phyloP scores from a whole-genome alignment of 92 coral and sea anemone genomes.

The Porites evermanni region DNA sequence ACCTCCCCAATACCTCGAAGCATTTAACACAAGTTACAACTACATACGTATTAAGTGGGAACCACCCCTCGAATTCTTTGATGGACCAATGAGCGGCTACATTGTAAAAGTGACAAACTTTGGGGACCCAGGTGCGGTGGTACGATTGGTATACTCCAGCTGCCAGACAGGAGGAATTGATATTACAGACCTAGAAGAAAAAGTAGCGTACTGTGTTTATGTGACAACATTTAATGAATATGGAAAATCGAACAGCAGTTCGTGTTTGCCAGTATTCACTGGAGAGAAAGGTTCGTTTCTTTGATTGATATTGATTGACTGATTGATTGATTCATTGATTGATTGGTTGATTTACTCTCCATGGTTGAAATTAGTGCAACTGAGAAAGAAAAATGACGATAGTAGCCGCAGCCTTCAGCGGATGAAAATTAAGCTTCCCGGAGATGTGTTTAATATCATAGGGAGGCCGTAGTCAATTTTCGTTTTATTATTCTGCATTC shows the following conservation, averaged over 20 bases:
- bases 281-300: conserved; percentile 20
- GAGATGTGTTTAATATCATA: too few species aligned
- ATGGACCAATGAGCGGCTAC: conserved; percentile 1
- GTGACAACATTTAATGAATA: conserved; percentile 28
- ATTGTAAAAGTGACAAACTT: neutral
- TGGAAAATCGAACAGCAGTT: conserved; percentile 11
- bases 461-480: too few species aligned
- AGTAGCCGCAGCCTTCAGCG: too few species aligned
- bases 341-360: too few species aligned
- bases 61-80: neutral
- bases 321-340: too few species aligned
- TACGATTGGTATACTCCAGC: conserved; percentile 4
- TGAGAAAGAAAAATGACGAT: too few species aligned
- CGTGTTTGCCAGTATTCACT: neutral
- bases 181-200: conserved; percentile 17
- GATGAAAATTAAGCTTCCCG: too few species aligned
- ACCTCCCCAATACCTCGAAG: conserved; percentile 12
- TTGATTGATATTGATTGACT: too few species aligned
- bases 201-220: conserved; percentile 16
- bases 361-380: too few species aligned
- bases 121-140: neutral
- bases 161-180: conserved; percentile 13
- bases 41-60: conserved; percentile 20
- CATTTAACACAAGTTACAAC: conserved; percentile 21
- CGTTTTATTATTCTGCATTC: too few species aligned